Percentiles rank a stretch among this genome's conserved stretches.
Conservation (phyloP, 2,888 invertebrate genomes). For the Himalopsyche tibetana region DNA sequence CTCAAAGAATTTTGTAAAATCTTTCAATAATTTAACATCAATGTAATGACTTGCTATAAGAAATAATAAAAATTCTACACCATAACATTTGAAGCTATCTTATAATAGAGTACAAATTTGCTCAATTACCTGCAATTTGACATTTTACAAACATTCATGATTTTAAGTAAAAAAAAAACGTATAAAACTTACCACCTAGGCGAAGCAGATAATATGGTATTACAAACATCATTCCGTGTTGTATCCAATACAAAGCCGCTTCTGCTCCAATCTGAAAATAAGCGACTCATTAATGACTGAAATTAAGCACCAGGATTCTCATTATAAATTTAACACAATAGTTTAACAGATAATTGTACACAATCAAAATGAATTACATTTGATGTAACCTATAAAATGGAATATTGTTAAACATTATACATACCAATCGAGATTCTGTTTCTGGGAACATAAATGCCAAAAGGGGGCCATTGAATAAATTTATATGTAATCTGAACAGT, state of each 20-base stretch:
- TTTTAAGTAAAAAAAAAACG: too few species aligned
- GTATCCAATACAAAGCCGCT: conserved; percentile 95
- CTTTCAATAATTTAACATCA: too few species aligned
- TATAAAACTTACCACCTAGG: conserved; percentile 84
- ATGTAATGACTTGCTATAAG: too few species aligned
- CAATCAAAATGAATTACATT: too few species aligned
- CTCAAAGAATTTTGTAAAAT: too few species aligned
- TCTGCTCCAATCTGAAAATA: conserved; percentile 90
- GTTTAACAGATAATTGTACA: too few species aligned
- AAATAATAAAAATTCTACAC: too few species aligned
- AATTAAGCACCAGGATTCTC: background rate
- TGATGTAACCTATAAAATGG: background rate
- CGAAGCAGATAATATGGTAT: conserved; percentile 94
- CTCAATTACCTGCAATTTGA: too few species aligned
- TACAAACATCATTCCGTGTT: conserved; percentile 95
- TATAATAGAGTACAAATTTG: too few species aligned
- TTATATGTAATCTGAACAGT: conserved; percentile 93
- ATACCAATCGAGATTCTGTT: conserved; percentile 92
- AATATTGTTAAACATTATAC: conserved; percentile 67
- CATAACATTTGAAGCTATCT: too few species aligned
- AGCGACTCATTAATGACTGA: background rate
- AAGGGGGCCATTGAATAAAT: conserved; percentile 94
- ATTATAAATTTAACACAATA: too few species aligned
- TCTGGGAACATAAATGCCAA: conserved; percentile 96
- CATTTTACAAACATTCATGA: background rate